Conservation (phyloP, 1,140 invertebrate species). For the Philaenus spumarius region DNA sequence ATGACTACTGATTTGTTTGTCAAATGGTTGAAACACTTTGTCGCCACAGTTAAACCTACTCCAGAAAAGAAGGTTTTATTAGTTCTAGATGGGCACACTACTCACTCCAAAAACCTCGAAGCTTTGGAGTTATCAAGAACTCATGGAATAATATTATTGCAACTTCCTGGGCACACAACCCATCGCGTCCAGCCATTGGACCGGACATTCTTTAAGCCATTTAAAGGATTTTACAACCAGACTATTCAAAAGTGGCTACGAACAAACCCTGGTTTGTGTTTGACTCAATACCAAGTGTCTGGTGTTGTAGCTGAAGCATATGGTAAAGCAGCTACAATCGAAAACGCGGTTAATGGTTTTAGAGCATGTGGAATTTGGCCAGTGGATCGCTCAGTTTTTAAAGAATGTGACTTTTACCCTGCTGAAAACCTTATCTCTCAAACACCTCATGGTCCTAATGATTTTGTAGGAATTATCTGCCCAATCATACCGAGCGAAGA, state of each 20-base stretch:
- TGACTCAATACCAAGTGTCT: background rate
- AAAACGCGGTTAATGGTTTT: too few relatives aligned
- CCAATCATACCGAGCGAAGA: too few relatives aligned
- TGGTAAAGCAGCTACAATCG: too few relatives aligned
- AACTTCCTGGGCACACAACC: background rate
- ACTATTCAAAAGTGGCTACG: too few relatives aligned
- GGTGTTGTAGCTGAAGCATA: background rate
- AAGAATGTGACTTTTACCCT: too few relatives aligned
- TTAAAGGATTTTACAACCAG: too few relatives aligned
- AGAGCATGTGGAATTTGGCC: too few relatives aligned
- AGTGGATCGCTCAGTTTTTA: too few relatives aligned
- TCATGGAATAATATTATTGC: background rate
- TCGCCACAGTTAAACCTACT: slow-evolving; percentile 18
- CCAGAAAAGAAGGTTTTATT: slow-evolving; percentile 30
- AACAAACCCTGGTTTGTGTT: background rate
- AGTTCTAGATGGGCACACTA: slow-evolving; percentile 33
- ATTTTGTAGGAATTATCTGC: too few relatives aligned
- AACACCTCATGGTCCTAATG: too few relatives aligned
- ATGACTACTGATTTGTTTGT: slow-evolving; percentile 34
- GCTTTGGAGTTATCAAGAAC: slow-evolving; percentile 24
- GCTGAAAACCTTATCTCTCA: too few relatives aligned
- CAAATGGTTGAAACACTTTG: slow-evolving; percentile 33
- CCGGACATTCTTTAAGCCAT: background rate
- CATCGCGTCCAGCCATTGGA: too few relatives aligned
- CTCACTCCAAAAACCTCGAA: slow-evolving; percentile 32